A percentile compares a stretch with the other conserved stretches of the same genome.
These are phyloP conservation scores for Ophioninae sp. DNA, from an alignment of 2,888 invertebrate species.

Conservation along the genomic window DNA sequence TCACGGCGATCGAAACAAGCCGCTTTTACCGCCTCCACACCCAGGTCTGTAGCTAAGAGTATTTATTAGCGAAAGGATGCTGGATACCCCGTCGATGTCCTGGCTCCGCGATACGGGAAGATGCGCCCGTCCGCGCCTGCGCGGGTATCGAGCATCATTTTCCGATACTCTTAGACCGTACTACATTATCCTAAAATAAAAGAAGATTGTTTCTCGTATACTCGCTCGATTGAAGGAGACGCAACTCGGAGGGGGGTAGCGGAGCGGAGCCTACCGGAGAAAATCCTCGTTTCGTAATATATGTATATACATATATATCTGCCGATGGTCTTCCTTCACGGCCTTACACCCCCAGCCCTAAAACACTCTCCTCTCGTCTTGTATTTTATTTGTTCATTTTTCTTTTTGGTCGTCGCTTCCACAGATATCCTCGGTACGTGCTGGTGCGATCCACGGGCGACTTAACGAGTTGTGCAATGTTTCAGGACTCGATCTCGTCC, in stretches of 20 bases:
- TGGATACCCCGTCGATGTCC: conserved; percentile 67
- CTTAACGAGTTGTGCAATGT: conserved; percentile 31
- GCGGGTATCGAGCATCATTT: conserved; percentile 73
- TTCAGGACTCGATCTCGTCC: conserved; percentile 9
- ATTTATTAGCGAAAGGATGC: conserved; percentile 75
- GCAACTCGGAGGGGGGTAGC: not conserved
- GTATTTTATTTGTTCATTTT: conserved; percentile 41
- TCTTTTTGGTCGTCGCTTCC: conserved; percentile 5
- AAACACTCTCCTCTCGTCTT: conserved; percentile 6
- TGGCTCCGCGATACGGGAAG: not conserved
- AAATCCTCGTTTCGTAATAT: not conserved
- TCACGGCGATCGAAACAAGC: conserved; percentile 79
- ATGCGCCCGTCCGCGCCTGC: not conserved
- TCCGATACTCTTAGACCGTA: conserved; percentile 76
- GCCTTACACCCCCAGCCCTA: not conserved
- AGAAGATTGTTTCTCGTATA: conserved; percentile 44
- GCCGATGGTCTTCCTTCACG: conserved; percentile 8
- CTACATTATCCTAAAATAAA: conserved; percentile 69
- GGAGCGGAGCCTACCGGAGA: not conserved
- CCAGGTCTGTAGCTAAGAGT: conserved; percentile 81
- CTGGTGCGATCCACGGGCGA: not conserved
- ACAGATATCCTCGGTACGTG: conserved; percentile 3
- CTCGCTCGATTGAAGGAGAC: not conserved
- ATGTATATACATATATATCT: not conserved
- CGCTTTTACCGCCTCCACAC: conserved; percentile 80